Percentiles rank a stretch among this genome's conserved stretches.
phyloP scores from a whole-genome alignment of 2,797 vertebrate genomes.

The Carapus acus region DNA sequence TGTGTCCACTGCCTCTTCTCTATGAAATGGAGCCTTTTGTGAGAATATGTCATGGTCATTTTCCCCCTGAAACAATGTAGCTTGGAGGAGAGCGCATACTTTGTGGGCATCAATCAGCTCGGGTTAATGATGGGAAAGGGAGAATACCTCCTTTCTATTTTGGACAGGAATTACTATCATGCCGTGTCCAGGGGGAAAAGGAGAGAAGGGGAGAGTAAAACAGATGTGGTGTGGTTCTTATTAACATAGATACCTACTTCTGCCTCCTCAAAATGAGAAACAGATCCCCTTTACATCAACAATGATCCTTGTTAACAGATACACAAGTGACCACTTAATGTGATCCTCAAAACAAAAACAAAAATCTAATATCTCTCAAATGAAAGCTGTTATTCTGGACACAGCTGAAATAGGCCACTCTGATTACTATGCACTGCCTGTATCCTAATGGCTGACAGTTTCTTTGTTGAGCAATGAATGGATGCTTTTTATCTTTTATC shows the following conservation, averaged over 20 bases:
- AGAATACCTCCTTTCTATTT: conserved; percentile 58
- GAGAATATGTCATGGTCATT: conserved; percentile 66
- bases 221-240: conserved; percentile 70
- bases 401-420: conserved; percentile 79
- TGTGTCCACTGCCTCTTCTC: conserved; percentile 52
- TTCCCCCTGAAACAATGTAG: conserved; percentile 68
- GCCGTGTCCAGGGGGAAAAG: conserved; percentile 20
- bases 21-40: conserved; percentile 67
- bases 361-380: conserved; percentile 87
- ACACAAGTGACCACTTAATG: conserved; percentile 76
- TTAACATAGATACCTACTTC: conserved; percentile 66
- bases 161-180: conserved; percentile 40
- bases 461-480: conserved; percentile 76
- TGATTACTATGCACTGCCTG: conserved; percentile 74
- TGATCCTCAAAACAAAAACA: conserved; percentile 82
- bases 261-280: conserved; percentile 58
- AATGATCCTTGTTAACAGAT: conserved; percentile 79
- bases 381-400: conserved; percentile 77
- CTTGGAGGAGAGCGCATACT: conserved; percentile 69
- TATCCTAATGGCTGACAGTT: conserved; percentile 80
- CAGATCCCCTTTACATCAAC: conserved; percentile 56
- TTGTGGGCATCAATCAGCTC: conserved; percentile 46
- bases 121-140: conserved; percentile 57
- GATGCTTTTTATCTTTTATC: conserved; percentile 82
- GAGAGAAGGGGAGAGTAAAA: conserved; percentile 45